phyloP scores from a whole-genome alignment of 2,113 vertebrate species.

The Sylvicapra grimmia region DNA sequence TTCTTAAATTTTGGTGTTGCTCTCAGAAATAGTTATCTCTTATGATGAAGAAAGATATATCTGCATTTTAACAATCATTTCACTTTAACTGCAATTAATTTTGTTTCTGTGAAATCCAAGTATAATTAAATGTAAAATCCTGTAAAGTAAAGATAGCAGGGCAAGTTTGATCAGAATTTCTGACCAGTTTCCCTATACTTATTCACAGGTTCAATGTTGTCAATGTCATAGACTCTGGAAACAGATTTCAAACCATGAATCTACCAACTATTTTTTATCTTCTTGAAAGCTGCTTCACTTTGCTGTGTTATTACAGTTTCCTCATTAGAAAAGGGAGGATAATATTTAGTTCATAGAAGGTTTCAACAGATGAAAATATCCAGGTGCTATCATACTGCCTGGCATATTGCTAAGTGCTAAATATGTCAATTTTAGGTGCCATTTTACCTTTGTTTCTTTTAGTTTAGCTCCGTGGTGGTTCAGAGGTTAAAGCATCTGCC shows the following conservation, averaged over 20 bases:
- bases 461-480: too few species aligned
- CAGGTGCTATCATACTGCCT: background rate
- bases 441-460: background rate
- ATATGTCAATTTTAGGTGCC: background rate
- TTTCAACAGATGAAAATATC: background rate
- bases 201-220: accelerated
- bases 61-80: background rate
- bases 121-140: background rate
- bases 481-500: too few species aligned
- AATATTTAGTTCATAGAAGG: background rate
- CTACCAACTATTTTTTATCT: background rate
- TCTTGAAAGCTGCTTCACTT: background rate
- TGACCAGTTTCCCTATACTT: background rate
- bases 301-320: background rate
- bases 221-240: background rate
- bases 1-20: background rate
- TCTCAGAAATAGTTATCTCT: background rate
- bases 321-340: background rate
- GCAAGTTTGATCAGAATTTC: background rate
- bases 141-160: background rate
- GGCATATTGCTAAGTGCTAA: background rate
- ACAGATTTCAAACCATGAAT: background rate
- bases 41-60: background rate
- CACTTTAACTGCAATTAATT: background rate
- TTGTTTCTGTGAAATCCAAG: background rate